phyloP scores from a whole-genome alignment of 2,113 vertebrate genomes.

The Sapajus apella region DNA sequence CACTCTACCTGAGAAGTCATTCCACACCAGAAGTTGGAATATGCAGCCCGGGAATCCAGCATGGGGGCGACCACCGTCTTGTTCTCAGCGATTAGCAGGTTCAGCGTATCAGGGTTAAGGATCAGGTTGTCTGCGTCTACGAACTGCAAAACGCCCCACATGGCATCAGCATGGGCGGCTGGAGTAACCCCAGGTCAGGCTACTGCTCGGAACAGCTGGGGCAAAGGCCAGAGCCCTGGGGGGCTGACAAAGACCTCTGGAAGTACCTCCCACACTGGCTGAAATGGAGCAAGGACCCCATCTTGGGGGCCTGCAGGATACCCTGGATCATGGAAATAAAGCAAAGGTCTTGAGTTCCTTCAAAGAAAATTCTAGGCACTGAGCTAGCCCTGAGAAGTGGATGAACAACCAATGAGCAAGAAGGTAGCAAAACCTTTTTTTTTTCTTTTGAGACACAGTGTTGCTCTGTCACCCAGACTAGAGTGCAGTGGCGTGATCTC shows the following conservation, averaged over 20 bases:
- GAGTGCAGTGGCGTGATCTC: too few species aligned
- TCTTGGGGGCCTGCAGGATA: too few species aligned
- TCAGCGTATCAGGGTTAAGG: slow-evolving; percentile 88
- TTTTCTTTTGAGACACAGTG: too few species aligned
- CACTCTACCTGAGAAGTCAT: slow-evolving; percentile 91
- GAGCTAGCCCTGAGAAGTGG: too few species aligned
- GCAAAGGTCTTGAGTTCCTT: too few species aligned
- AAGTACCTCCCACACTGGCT: too few species aligned
- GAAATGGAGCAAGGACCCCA: too few species aligned
- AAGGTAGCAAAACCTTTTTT: too few species aligned
- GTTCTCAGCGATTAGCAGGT: slow-evolving; percentile 91
- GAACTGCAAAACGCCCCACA: slow-evolving; percentile 79
- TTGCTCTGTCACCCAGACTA: too few species aligned
- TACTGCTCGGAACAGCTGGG: background rate
- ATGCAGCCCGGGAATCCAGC: slow-evolving; percentile 94
- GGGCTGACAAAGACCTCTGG: background rate
- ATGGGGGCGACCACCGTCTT: slow-evolving; percentile 94
- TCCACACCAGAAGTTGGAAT: slow-evolving; percentile 98
- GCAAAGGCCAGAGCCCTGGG: background rate
- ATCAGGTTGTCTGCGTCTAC: slow-evolving; percentile 93
- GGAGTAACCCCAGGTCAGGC: background rate
- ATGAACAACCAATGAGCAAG: too few species aligned
- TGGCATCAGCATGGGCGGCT: accelerated
- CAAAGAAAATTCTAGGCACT: too few species aligned
- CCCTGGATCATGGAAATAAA: too few species aligned